These are phyloP conservation scores for Agrochola macilenta DNA, from an alignment of 2,888 invertebrate genomes.

Conservation along the genomic window DNA sequence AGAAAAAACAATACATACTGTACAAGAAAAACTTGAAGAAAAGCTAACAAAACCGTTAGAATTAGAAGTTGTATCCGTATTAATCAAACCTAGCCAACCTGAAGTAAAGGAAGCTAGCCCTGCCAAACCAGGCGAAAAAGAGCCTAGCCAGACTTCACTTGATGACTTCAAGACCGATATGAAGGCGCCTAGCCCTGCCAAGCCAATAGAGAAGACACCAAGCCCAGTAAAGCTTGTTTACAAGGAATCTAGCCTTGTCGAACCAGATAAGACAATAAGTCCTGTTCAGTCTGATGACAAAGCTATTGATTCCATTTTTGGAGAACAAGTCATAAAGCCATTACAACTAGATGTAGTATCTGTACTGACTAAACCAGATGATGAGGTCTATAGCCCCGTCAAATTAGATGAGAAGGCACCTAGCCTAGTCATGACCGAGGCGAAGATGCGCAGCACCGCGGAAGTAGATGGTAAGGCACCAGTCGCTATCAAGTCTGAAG, in stretches of 20 bases:
- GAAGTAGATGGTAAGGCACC: slow-evolving; percentile 15
- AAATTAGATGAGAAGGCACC: slow-evolving; percentile 9
- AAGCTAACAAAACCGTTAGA: too few species aligned
- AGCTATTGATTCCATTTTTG: slow-evolving; percentile 23
- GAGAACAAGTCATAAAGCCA: slow-evolving; percentile 31
- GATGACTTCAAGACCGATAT: background rate
- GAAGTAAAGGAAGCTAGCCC: slow-evolving; percentile 1
- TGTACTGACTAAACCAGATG: slow-evolving; percentile 8
- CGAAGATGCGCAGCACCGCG: background rate
- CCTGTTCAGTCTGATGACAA: slow-evolving; percentile 32
- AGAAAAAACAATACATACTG: too few species aligned
- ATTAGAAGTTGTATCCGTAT: too few species aligned
- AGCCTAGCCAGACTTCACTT: slow-evolving; percentile 1
- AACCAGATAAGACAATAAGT: slow-evolving; percentile 5
- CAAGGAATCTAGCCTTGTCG: background rate
- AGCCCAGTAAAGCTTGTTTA: slow-evolving; percentile 24
- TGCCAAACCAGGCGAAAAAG: slow-evolving; percentile 13
- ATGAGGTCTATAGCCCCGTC: background rate
- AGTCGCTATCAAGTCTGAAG: background rate
- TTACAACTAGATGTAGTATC: slow-evolving; percentile 26
- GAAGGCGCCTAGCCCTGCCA: background rate
- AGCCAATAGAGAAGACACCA: slow-evolving; percentile 11
- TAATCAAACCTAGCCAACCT: background rate
- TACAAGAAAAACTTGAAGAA: too few species aligned
- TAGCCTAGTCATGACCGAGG: slow-evolving; percentile 19